Conservation (phyloP, 2,888 invertebrate genomes). For the Drosophila sordidula region DNA sequence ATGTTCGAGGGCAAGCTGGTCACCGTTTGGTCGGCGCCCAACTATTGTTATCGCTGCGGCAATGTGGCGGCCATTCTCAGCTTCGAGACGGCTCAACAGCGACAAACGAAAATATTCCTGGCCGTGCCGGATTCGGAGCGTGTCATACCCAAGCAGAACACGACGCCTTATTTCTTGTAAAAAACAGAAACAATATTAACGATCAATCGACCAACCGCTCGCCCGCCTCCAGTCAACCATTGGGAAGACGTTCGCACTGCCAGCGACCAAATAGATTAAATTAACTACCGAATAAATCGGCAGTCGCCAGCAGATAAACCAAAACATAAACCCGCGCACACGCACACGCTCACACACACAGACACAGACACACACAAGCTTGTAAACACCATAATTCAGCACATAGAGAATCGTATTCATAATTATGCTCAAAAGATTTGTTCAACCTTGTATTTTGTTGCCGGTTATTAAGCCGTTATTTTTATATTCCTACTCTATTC, state of each 20-base stretch:
- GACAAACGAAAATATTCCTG: conserved; percentile 94
- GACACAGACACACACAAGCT: background rate
- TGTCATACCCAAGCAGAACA: conserved; percentile 95
- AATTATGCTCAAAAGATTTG: conserved; percentile 39
- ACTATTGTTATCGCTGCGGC: conserved; percentile 99
- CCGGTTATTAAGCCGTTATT: conserved; percentile 12
- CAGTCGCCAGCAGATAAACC: conserved; percentile 23
- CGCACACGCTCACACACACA: background rate
- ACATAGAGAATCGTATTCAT: conserved; percentile 19
- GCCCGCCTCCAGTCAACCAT: conserved; percentile 13
- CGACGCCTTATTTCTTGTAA: conserved; percentile 98
- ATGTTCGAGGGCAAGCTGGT: conserved; percentile 99
- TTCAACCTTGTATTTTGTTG: conserved; percentile 40
- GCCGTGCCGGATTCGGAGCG: conserved; percentile 98
- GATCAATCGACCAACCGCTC: conserved; percentile 15
- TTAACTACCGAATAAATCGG: conserved; percentile 18
- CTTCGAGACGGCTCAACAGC: conserved; percentile 92
- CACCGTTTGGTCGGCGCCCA: conserved; percentile 99
- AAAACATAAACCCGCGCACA: conserved; percentile 13
- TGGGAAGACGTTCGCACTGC: conserved; percentile 26
- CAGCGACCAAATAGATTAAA: conserved; percentile 29
- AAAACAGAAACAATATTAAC: background rate
- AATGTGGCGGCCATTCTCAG: conserved; percentile 98
- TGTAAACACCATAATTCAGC: conserved; percentile 4
- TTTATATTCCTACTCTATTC: conserved; percentile 14